Evolutionary conservation across 2,888 invertebrate genomes (phyloP).

Genomic region (Orthosia cruda): DNA sequence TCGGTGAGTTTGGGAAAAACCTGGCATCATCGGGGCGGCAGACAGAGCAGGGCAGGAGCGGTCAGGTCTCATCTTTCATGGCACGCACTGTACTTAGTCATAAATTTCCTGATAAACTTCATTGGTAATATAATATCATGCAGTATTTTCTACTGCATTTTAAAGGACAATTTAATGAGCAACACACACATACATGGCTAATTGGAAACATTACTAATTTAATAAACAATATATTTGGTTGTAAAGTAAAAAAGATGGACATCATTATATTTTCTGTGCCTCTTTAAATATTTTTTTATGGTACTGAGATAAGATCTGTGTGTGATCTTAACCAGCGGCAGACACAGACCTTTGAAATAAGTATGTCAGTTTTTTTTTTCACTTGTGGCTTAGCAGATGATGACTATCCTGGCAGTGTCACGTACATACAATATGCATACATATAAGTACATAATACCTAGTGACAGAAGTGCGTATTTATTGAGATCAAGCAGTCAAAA

Average conservation of each 20-base stretch:
- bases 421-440: too few relatives aligned
- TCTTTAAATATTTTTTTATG: conserved; percentile 35
- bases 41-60: too few relatives aligned
- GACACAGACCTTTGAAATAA: background rate
- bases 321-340: background rate
- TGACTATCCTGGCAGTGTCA: too few relatives aligned
- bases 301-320: conserved; percentile 37
- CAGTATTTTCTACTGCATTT: background rate
- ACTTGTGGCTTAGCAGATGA: too few relatives aligned
- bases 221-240: conserved; percentile 30
- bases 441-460: too few relatives aligned
- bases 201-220: conserved; percentile 21
- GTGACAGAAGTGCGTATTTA: too few relatives aligned
- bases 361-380: too few relatives aligned
- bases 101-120: conserved; percentile 7
- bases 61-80: too few relatives aligned
- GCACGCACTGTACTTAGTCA: background rate
- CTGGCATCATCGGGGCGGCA: too few relatives aligned
- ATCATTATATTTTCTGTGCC: conserved; percentile 5
- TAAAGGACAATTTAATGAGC: conserved; percentile 1
- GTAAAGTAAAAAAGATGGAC: conserved; percentile 24
- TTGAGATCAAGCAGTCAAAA: too few relatives aligned
- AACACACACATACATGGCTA: conserved; percentile 34
- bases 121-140: conserved; percentile 3
- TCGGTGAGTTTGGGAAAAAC: too few relatives aligned